Evolutionary conservation across 2,113 vertebrate genomes (phyloP), one percentile per base, ranked within the genome.

Genomic region (Sinocyclocheilus anshuiensis): DNA sequence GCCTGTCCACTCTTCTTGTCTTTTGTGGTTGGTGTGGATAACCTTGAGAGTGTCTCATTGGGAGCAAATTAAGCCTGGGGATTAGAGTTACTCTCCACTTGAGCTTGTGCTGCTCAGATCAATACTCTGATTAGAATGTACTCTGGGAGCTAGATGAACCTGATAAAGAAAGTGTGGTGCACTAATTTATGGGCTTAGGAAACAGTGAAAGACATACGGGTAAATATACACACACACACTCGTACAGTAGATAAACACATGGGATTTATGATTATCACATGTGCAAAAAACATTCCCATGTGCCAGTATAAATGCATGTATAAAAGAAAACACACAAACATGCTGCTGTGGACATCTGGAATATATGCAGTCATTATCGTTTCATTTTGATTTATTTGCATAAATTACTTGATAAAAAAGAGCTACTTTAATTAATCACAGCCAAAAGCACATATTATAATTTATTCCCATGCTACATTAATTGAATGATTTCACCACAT

Each of bases 41-140:
- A 94, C 92, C 93, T 94, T 94, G 92, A 93, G 85, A 85, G 77
- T 88, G 80, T 79, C 85, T 90, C 87, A 84, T 86, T 90, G 91
- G 92, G 88, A 93, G 91, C 90, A 92, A 93, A 94, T 92, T 89
- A 89, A 92, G 85, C 89, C 78, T 72, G 63, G 77, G 89, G 93
- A 95, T 94, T 94, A 94, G 85, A 81, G 74, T 72, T 86, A 75
- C 91, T 90, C 90, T 89, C 88, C 84, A 89, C 89, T 91, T 80
- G 89, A 94, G 93, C 90, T 91, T 90, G 63, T 88, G 36, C 88
- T 67, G 33, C 86, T 86, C 86, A 89, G 94, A 95, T 95, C 95
- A 92, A 94, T 95, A 93, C 90, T 89, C 89, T 91, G 92, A 93
- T 94, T 93, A 93, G 90, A 92, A 90, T 79, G 81, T 83, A 92